phyloP scores from a whole-genome alignment of 2,888 invertebrate genomes.

The Pachymerium ferrugineum region DNA sequence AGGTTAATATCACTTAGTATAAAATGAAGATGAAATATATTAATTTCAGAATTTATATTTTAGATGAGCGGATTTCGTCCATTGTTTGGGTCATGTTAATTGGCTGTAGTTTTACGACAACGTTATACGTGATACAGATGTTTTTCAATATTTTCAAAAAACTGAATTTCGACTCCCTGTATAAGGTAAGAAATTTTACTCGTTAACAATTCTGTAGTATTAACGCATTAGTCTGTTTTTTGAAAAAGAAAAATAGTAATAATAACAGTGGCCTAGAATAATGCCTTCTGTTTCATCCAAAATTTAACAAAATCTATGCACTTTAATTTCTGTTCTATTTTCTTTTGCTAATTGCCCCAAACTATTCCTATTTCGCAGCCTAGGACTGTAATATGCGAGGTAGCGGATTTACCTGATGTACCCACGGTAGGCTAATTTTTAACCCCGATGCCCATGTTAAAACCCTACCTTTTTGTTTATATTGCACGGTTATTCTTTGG shows the following conservation, averaged over 20 bases:
- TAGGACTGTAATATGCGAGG: not conserved
- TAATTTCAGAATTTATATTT: not conserved
- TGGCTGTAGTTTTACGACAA: conserved; percentile 60
- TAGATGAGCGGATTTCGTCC: not conserved
- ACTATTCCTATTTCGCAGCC: not conserved
- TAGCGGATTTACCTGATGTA: not conserved
- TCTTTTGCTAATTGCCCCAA: not conserved
- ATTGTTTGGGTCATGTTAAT: not conserved
- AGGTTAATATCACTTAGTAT: not conserved
- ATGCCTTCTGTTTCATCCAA: too few relatives aligned
- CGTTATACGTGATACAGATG: conserved; percentile 51
- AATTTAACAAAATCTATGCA: not conserved
- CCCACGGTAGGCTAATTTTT: not conserved
- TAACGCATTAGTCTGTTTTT: too few relatives aligned
- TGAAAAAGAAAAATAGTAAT: too few relatives aligned
- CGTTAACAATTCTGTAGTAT: too few relatives aligned
- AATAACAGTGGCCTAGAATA: too few relatives aligned
- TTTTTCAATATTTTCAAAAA: conserved; percentile 54
- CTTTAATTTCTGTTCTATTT: not conserved
- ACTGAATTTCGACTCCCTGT: conserved; percentile 45
- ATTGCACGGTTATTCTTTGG: not conserved
- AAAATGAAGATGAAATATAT: not conserved
- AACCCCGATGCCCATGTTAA: not conserved
- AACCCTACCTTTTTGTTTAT: not conserved
- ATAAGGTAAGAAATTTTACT: too few relatives aligned